Base-by-base conservation (phyloP, 1,140 invertebrate species). In the Drosophila bipectinata region DNA sequence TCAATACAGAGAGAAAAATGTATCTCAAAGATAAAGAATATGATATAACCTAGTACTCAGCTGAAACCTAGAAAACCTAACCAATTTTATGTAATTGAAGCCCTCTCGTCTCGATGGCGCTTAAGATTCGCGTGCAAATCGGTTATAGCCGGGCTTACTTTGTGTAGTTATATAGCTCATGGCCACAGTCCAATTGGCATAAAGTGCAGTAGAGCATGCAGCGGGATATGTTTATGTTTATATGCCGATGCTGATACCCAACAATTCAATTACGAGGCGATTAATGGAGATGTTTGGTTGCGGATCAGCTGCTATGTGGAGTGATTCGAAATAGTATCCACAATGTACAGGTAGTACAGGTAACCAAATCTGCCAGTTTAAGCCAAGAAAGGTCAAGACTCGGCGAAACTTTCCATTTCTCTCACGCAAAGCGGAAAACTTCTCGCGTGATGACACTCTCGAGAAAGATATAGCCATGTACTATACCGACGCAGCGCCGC, bases 71-170 rank as follows among this genome's bases (percentile, higher is more conserved):
- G 21, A 21, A 21, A 21, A 21, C 21, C 21, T 3, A 21, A 21
- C 21, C 28, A 30, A 8, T 89, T 85, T 88, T 89, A 88, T 88
- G 83, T 88, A 88, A 88, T 84, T 88, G 72, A 89, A 88, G 79
- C 49, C 21, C 26, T 7, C 26, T 28, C 26, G 0, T 21, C 21
- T 21, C 21, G 5, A 28, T 28, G 37, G n/a, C 18, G 34, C 51
- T 41, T 47, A 49, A 30, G 34, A 48, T 44, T 88, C 44, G 75
- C 83, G 79, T 83, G 84, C 76, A 73, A 83, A 72, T 89, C 76
- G 79, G 18, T 77, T 81, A 74, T 74, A 71, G 58, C 14, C 49
- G 49, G 61, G 32, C 53, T 44, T 44, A 44, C 41, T 44, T 44
- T 44, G 26, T 14, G 45, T 76, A 44, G 49, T 45, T 77, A 76